These are phyloP conservation scores for Heteromurus nitidus DNA, from an alignment of 2,888 invertebrate species.

Conservation along the genomic window DNA sequence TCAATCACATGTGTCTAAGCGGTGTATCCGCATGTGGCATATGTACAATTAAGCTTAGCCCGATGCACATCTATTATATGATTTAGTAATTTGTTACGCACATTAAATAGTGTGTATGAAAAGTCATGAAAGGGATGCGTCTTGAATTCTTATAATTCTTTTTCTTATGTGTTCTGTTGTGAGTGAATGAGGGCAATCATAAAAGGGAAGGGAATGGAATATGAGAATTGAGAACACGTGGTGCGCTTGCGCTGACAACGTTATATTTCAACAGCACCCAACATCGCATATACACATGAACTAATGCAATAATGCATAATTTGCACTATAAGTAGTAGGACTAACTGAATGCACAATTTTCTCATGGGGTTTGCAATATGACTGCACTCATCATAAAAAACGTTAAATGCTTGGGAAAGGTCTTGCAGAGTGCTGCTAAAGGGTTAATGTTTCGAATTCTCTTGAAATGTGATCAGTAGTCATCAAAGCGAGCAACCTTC, in stretches of 20 bases:
- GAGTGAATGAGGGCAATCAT: constrained; percentile 38
- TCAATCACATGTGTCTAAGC: no score
- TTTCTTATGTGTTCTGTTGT: background rate
- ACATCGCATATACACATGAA: no score
- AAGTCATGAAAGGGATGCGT: background rate
- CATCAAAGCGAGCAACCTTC: background rate
- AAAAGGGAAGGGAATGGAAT: constrained; percentile 47
- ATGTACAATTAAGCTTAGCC: no score
- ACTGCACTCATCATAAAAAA: background rate
- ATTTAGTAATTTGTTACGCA: background rate
- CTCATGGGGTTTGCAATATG: background rate
- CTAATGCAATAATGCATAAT: no score
- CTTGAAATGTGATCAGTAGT: background rate
- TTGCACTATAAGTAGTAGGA: no score
- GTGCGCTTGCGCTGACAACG: no score
- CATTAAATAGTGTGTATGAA: no score
- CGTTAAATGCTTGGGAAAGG: background rate
- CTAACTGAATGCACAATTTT: no score
- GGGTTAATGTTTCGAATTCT: background rate
- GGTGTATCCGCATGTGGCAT: no score
- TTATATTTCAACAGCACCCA: no score
- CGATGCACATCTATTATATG: no score
- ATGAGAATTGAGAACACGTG: constrained; percentile 50
- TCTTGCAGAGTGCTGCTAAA: background rate
- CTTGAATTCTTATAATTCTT: background rate